Evolutionary conservation across 2,888 invertebrate species (phyloP), one percentile per base, ranked within the genome.

Genomic region (Heliconius cydno): DNA sequence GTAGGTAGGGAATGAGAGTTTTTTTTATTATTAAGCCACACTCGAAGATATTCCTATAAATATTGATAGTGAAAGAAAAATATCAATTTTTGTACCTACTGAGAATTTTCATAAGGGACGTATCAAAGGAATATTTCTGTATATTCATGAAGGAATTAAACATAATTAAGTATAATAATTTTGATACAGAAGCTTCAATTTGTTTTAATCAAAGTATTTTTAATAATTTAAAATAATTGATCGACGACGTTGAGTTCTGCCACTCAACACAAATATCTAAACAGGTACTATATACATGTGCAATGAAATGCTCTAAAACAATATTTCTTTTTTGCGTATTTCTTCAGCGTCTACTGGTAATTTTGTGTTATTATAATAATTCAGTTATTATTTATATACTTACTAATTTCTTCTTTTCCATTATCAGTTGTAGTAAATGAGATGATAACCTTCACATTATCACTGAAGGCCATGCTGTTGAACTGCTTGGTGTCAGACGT

Each of bases 361-460:
- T 41, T 41, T 12, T 41, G 41, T 41, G 12, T 41, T 41, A 41
- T 41, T 12, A 41, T 41, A 41, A 41, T 34, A 34, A 34, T 34
- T 52, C 30, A 25, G 15, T 15, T 63, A n/a, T 65, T n/a, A 60
- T 38, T 76, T 41, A 34, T 15, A 19, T 77, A 93, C 96, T 95
- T 87, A 97, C 97, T 96, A 86, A 96, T 96, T 85, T 95, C 94
- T 82, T 95, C 95, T 78, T 95, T 95, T 71, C 96, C 97, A 86
- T 97, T 96, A 86, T 96, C 96, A 84, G 97, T 96, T 68, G 96
- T 97, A 81, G 96, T 96, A 91, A 98, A 97, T 46, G 97, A 97
- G 82, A 98, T 96, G 84, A 97, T 97, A 76, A 98, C 98, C 92
- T 97, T 97, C 82, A 98, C 96, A 87, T 97, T 97, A 87, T 98